A percentile compares a stretch with the other conserved stretches of the same genome.
Evolutionary conservation across 2,113 vertebrate genomes (phyloP).

Genomic region (Cephalopterus ornatus): DNA sequence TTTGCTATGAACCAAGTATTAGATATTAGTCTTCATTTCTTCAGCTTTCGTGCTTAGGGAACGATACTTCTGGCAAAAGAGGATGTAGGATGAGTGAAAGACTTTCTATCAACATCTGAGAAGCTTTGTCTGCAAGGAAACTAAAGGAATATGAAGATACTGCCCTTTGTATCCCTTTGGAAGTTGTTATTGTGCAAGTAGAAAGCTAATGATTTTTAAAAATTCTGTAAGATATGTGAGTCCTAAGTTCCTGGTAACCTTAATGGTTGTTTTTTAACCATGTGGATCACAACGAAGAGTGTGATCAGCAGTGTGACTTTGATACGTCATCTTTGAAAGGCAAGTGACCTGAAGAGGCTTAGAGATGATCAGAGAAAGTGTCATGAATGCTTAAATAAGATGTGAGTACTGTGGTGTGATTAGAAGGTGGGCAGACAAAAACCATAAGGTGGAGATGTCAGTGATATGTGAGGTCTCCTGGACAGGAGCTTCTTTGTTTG

Average conservation of each 20-base stretch:
- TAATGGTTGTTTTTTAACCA: background rate
- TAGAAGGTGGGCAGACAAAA: background rate
- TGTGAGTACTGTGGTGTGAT: background rate
- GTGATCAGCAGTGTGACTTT: background rate
- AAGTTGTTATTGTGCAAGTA: background rate
- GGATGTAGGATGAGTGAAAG: background rate
- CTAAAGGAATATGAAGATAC: background rate
- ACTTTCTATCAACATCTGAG: background rate
- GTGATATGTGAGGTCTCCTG: background rate
- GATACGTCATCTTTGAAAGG: background rate
- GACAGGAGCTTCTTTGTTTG: background rate
- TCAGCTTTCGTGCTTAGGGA: background rate
- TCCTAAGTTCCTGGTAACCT: background rate
- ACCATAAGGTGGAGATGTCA: rapidly evolving
- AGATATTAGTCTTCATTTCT: background rate
- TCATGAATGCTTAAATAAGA: background rate
- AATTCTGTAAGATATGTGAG: background rate
- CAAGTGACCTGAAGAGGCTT: background rate
- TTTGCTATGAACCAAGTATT: background rate
- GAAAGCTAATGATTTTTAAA: background rate
- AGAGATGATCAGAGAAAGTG: background rate
- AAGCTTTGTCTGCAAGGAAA: background rate
- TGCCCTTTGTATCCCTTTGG: background rate
- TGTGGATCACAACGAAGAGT: background rate
- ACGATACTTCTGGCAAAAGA: background rate